A percentile compares a stretch with the other conserved stretches of the same genome.
Evolutionary conservation across 2,113 vertebrate genomes (phyloP).

Genomic region (Charadrius vociferus): DNA sequence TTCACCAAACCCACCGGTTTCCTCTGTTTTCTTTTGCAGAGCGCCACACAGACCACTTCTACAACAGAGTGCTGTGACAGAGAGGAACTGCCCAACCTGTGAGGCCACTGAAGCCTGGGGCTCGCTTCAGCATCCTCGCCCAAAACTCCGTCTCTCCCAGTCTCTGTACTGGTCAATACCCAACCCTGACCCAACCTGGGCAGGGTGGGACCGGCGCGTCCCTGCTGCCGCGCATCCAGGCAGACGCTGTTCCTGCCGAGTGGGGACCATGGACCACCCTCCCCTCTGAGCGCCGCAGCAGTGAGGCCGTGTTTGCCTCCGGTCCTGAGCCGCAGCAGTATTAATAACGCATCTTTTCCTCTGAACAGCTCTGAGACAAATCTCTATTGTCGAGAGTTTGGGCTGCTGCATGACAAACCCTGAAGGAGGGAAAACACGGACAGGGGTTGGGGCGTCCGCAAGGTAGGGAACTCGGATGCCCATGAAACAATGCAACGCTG

Average conservation of each 20-base stretch:
- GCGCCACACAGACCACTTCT: accelerated
- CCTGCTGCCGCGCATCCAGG: not conserved
- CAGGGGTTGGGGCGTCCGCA: not conserved
- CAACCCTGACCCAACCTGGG: accelerated
- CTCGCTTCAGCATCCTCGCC: not conserved
- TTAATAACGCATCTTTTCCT: not conserved
- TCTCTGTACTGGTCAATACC: accelerated
- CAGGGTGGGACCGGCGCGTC: accelerated
- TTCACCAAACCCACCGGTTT: not conserved
- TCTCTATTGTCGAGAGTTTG: not conserved
- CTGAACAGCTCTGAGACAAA: not conserved
- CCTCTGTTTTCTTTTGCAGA: not conserved
- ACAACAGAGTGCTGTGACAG: accelerated
- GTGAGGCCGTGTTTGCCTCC: not conserved
- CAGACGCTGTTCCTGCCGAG: accelerated
- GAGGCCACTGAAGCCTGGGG: accelerated
- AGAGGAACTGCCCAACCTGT: accelerated
- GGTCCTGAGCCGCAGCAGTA: not conserved
- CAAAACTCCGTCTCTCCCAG: not conserved
- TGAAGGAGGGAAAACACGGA: not conserved
- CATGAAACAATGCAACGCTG: accelerated
- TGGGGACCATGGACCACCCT: not conserved
- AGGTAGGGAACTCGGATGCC: not conserved
- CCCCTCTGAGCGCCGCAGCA: not conserved
- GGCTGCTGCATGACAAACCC: not conserved